These are phyloP conservation scores for Mus spicilegus DNA, from an alignment of 2,113 vertebrate species.

Conservation along the genomic window DNA sequence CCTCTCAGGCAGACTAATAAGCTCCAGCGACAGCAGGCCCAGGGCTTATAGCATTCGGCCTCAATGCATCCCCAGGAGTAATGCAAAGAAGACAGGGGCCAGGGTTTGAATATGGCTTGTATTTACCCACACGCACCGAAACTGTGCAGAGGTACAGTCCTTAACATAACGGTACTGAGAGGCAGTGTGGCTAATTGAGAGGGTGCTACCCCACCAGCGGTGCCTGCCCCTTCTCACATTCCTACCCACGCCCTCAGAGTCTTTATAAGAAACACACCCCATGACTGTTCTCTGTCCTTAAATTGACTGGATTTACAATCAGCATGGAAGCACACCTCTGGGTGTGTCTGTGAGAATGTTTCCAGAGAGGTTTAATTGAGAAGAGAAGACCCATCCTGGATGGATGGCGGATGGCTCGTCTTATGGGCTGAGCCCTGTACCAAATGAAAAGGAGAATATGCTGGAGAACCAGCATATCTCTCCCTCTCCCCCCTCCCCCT, in stretches of 20 bases:
- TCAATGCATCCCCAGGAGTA: too few species aligned
- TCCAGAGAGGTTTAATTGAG: background rate
- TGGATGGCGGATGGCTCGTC: background rate
- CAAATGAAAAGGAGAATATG: background rate
- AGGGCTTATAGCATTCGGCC: too few species aligned
- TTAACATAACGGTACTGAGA: background rate
- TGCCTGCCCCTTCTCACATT: background rate
- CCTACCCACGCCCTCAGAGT: background rate
- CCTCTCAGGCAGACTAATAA: background rate
- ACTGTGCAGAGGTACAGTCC: background rate
- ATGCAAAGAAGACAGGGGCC: background rate
- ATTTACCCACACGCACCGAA: background rate
- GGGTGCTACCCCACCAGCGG: rapidly evolving
- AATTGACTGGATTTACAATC: background rate
- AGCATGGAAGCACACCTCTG: background rate
- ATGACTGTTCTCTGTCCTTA: background rate
- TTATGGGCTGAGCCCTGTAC: background rate
- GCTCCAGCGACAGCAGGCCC: too few species aligned
- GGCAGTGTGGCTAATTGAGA: background rate
- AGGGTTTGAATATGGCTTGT: background rate
- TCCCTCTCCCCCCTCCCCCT: background rate
- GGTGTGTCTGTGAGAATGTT: background rate
- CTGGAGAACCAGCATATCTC: background rate
- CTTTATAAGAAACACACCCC: background rate
- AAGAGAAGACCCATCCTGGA: background rate